Conservation (phyloP, 2,797 vertebrate genomes). For the Eospalax fontanierii region DNA sequence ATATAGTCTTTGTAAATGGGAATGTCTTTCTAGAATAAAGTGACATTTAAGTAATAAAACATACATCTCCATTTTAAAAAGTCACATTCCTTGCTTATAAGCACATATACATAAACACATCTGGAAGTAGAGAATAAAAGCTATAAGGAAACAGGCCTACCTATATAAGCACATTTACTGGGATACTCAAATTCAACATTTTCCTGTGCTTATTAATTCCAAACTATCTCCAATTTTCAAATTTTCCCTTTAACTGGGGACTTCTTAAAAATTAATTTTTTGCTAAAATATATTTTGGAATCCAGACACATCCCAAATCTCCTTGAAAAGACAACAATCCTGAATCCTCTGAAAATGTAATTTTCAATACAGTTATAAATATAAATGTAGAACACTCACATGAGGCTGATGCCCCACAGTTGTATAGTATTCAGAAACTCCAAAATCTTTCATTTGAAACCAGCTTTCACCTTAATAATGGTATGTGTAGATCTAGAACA, state of each 20-base stretch:
- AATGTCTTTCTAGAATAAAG: too few species aligned
- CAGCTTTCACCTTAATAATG: conserved; percentile 16
- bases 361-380: conserved; percentile 37
- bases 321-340: conserved; percentile 56
- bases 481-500: conserved; percentile 13
- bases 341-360: conserved; percentile 17
- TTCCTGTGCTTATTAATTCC: neutral
- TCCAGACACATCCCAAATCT: conserved; percentile 11
- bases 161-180: conserved; percentile 27
- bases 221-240: conserved; percentile 52
- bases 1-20: conserved; percentile 31
- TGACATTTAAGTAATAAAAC: too few species aligned
- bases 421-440: neutral
- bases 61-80: neutral
- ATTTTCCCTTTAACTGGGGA: conserved; percentile 24
- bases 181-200: neutral
- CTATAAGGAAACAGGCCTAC: conserved; percentile 3
- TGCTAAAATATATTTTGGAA: conserved; percentile 36
- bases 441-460: too few species aligned
- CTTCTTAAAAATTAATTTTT: conserved; percentile 44
- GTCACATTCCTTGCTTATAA: neutral
- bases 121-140: neutral
- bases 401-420: neutral
- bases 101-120: neutral
- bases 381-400: neutral